A percentile compares a stretch with the other conserved stretches of the same genome.
Evolutionary conservation across 2,888 invertebrate genomes (phyloP).

Genomic region (Agrotis exclamationis): DNA sequence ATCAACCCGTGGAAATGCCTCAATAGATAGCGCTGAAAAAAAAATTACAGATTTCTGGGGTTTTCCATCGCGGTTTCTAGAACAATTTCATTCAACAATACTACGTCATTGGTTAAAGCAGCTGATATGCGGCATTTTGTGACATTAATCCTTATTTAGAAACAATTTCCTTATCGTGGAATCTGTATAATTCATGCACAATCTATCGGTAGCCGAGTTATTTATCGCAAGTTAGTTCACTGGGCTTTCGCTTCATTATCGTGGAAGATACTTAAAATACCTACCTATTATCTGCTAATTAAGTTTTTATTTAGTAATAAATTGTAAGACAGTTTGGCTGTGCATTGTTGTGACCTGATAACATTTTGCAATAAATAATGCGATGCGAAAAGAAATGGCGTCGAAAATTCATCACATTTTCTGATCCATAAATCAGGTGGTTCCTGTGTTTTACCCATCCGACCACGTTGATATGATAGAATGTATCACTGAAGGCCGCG

Average conservation of each 20-base stretch:
- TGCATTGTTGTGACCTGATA: conserved; percentile 8
- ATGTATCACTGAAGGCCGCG: no score
- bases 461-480: neutral
- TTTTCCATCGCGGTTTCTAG: conserved; percentile 18
- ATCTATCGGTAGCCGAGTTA: conserved; percentile 7
- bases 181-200: neutral
- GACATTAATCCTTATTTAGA: conserved; percentile 14
- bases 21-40: neutral
- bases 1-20: no score
- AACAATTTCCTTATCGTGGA: conserved; percentile 14
- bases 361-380: conserved; percentile 3
- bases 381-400: conserved; percentile 7
- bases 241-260: conserved; percentile 34
- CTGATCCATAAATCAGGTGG: neutral
- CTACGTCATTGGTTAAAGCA: neutral
- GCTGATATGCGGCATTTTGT: conserved; percentile 4
- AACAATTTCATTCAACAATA: conserved; percentile 11
- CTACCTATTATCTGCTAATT: conserved; percentile 15
- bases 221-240: conserved; percentile 47
- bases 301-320: conserved; percentile 1
- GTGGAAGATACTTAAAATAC: neutral
- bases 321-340: neutral
- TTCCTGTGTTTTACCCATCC: neutral
- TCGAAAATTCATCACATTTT: conserved; percentile 2
- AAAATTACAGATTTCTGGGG: no score